These are phyloP conservation scores for Tethya wilhelma DNA, from an alignment of 37 sponge, comb jelly and placozoan species.

Conservation along the genomic window DNA sequence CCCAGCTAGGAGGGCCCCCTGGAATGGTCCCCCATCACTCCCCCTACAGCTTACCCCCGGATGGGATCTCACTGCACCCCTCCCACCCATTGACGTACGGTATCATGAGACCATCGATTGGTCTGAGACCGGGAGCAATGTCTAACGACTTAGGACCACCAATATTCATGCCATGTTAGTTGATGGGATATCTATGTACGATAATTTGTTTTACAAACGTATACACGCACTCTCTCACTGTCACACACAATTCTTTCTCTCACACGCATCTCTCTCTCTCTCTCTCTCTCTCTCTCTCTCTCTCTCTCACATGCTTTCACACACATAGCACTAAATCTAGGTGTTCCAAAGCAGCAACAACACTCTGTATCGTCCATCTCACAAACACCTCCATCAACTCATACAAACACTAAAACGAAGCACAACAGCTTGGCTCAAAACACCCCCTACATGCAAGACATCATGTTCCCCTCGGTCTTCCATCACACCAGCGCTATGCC, in stretches of 20 bases:
- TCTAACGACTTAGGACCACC: conserved; percentile 66
- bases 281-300: background rate
- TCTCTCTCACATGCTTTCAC: background rate
- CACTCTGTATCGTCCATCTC: background rate
- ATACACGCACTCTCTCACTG: too few relatives aligned
- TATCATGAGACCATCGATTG: background rate
- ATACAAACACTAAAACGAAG: conserved; percentile 13
- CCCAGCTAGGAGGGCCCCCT: conserved; percentile 4
- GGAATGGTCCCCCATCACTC: conserved; percentile 27
- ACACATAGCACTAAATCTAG: conserved; percentile 49
- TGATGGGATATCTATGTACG: too few relatives aligned
- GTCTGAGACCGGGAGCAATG: background rate
- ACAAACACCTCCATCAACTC: background rate
- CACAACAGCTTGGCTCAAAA: background rate
- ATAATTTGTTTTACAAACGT: too few relatives aligned
- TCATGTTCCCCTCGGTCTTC: conserved; percentile 28
- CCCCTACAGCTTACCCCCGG: background rate
- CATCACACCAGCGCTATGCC: background rate
- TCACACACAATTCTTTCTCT: too few relatives aligned
- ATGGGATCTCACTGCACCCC: conserved; percentile 1
- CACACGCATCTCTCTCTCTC: too few relatives aligned
- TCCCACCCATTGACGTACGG: background rate
- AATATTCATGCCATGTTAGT: conserved; percentile 78
- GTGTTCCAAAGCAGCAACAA: conserved; percentile 35
- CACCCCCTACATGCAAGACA: conserved; percentile 8